Conservation (phyloP, 30 jellyfish, hydroid and myxozoan species). For the Hydra vulgaris region DNA sequence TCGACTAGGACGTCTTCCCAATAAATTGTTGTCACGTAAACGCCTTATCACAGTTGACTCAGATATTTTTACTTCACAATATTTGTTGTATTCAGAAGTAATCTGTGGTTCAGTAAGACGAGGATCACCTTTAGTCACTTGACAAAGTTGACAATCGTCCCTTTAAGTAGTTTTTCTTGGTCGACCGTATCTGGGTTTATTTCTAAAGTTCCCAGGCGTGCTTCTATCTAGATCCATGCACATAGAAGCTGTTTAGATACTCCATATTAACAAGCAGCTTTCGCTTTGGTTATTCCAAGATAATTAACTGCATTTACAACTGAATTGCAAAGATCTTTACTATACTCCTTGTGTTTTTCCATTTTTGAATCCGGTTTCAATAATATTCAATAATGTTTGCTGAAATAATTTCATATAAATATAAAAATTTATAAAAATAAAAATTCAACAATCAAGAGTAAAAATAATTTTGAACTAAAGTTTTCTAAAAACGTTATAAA, state of each 20-base stretch:
- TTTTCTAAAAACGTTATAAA: not conserved
- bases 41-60: not conserved
- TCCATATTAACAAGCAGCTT: not conserved
- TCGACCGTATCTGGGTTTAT: not conserved
- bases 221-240: not conserved
- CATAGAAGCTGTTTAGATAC: not conserved
- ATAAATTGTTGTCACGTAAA: not conserved
- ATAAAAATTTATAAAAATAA: no score
- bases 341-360: not conserved
- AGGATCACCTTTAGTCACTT: not conserved
- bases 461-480: not conserved
- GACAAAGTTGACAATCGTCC: not conserved
- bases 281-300: not conserved
- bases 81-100: not conserved
- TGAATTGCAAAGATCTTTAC: not conserved
- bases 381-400: not conserved
- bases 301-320: not conserved
- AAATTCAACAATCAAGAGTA: not conserved
- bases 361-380: not conserved
- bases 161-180: not conserved
- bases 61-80: not conserved
- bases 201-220: not conserved
- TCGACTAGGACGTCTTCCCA: not conserved
- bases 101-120: not conserved
- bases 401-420: not conserved